Evolutionary conservation across 2,888 invertebrate species (phyloP), one percentile per base, ranked within the genome.

Genomic region (Eueremaeus valkanovi): DNA sequence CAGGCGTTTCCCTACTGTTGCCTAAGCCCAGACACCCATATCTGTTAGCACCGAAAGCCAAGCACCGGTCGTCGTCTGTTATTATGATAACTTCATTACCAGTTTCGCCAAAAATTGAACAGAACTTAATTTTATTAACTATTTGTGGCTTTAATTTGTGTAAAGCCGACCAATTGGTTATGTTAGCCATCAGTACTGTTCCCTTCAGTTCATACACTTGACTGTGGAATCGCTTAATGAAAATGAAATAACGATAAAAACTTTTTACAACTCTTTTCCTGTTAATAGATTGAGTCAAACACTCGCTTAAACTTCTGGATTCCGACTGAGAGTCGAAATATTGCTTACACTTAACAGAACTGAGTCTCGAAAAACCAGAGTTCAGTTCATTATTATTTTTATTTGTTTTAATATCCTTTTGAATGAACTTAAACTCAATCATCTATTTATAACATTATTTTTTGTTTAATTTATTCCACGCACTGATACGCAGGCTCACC

Each of bases 1-100:
- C 55, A n/a, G 18, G 31, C n/a, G 27, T n/a, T 29, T 72, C 72
- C 11, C 27, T 6, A 21, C 33, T 72, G 33, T 75, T 72, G n/a
- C 72, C 75, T 21, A 75, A 45, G 13, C 55, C 72, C 13, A 75
- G 31, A 58, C 72, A 75, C 16, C 72, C 72, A 18, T 40, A 42
- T 29, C 40, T 31, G 27, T 75, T 75, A 8, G 13, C 21, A 21
- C 75, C 75, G 21, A 75, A 75, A 6, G 36, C 51, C 16, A 6
- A 72, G 6, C 49, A 21, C n/a, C 33, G 9, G 29, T 72, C 72
- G 29, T 75, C 72, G n/a, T 51, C 63, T 24, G 72, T 58, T 6
- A 75, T 33, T 18, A 75, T 21, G 8, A 75, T n/a, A 18, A 75
- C 75, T 72, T 75, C 75, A 42, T 70, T 75, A 21, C 75, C 72